Evolutionary conservation across 2,113 vertebrate species (phyloP), one percentile per base, ranked within the genome.

Genomic region (Microtus richardsoni): DNA sequence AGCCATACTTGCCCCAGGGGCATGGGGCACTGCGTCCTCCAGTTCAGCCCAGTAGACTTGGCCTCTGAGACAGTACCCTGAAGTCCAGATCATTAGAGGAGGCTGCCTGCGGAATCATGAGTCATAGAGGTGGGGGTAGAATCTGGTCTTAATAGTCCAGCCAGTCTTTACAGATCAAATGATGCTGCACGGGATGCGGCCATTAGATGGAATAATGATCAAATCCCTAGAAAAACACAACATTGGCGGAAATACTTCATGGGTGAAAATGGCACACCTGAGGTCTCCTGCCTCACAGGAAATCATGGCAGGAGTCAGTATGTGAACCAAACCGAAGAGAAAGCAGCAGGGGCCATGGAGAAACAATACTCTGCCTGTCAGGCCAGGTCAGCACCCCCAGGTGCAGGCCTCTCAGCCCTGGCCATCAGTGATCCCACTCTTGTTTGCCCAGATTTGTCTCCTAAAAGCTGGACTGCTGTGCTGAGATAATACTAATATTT

Each of bases 401-500:
- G 26, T 33, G 11, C 68, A 33, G 78, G 78, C n/a, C 62, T 82
- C 22, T 66, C 19, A 0, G n/a, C 52, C 74, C 58, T 49, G 26
- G 77, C 7, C 86, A 41, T 79, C 2, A 71, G 41, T 1, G 7
- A 41, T 66, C 21, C 68, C 47, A 49, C 39, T 68, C 44, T 11
- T 75, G 70, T 91, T 88, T 78, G 47, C 68, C 11, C 54, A 26
- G 68, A 86, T 93, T 74, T 83, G 64, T 89, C 84, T 93, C 52
- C 83, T 21, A 26, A 86, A 93, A 93, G 83, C 75, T 28, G 60
- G 85, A 70, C 91, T 79, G 22, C 60, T 75, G 91, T 49, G 70
- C 64, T 73, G 79, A 93, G 89, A 95, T 86, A 91, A 94, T 80
- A 71, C 89, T 94, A 95, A 88, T 94, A 97, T 97, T 96, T 94